Conservation (phyloP, 2,888 invertebrate genomes). For the Athalia rosae region DNA sequence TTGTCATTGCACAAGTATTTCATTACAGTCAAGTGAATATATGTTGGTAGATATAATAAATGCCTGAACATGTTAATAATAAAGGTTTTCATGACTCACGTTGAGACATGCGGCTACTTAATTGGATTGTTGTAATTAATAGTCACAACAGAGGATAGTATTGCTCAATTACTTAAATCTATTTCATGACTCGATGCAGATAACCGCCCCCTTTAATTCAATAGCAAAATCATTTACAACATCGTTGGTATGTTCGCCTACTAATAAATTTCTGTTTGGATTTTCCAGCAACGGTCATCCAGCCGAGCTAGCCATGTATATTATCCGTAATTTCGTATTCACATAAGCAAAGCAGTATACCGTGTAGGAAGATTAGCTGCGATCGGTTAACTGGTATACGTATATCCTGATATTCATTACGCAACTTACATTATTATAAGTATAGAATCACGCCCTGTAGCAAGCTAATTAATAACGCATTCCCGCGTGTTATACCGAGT, state of each 20-base stretch:
- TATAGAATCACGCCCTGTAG: neutral
- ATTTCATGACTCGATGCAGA: conserved; percentile 1
- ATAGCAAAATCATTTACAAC: conserved; percentile 12
- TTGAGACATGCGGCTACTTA: neutral
- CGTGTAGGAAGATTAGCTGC: no score
- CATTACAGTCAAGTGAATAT: no score
- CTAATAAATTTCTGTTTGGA: neutral
- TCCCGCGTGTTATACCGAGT: neutral
- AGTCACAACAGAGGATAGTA: conserved; percentile 8
- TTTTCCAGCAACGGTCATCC: neutral
- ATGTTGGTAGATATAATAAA: no score
- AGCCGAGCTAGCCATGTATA: no score
- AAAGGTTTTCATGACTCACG: neutral
- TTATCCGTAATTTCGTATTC: no score
- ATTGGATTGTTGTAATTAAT: conserved; percentile 20
- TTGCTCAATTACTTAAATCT: conserved; percentile 8
- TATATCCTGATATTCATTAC: neutral
- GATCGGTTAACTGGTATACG: neutral
- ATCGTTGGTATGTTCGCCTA: neutral
- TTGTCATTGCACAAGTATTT: no score
- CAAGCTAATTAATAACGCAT: conserved; percentile 23
- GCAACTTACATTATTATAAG: neutral
- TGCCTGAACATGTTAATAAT: conserved; percentile 1
- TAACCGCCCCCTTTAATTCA: neutral
- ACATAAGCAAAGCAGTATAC: no score